Conservation (phyloP, 1,140 invertebrate genomes). For the Cataglyphis hispanica region DNA sequence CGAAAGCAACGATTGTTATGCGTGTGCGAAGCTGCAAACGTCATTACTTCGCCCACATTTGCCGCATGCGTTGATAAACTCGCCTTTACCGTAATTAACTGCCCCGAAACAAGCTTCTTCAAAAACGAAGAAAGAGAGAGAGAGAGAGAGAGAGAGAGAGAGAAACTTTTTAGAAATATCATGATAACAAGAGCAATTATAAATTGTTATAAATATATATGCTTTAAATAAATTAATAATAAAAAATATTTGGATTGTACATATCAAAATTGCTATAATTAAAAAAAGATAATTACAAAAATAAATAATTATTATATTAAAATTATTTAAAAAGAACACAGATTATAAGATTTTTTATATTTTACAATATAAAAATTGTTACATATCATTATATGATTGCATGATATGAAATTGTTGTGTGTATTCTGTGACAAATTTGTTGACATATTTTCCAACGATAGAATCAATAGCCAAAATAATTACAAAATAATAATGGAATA, state of each 20-base stretch:
- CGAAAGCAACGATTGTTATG: slow-evolving; percentile 49
- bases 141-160: no score
- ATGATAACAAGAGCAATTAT: no score
- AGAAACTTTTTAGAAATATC: no score
- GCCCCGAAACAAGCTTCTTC: no score
- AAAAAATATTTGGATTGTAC: no score
- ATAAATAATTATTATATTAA: not conserved
- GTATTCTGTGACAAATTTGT: not conserved
- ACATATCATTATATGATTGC: not conserved
- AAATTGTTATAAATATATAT: no score
- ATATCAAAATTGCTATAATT: not conserved
- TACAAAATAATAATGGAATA: slow-evolving; percentile 14
- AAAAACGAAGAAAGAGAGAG: no score
- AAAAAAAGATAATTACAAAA: not conserved
- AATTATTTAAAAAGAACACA: not conserved
- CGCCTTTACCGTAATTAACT: no score
- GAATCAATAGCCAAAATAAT: not conserved
- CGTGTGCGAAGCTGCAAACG: slow-evolving; percentile 48
- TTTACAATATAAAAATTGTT: not conserved
- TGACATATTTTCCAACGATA: not conserved
- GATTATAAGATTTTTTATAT: not conserved
- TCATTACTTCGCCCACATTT: slow-evolving; percentile 43
- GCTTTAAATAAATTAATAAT: no score
- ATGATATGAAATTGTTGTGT: not conserved
- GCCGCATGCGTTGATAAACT: slow-evolving; percentile 27